Evolutionary conservation across 35 echinoderm and acorn worm genomes (phyloP).

Genomic region (Hemicentrotus pulcherrimus): DNA sequence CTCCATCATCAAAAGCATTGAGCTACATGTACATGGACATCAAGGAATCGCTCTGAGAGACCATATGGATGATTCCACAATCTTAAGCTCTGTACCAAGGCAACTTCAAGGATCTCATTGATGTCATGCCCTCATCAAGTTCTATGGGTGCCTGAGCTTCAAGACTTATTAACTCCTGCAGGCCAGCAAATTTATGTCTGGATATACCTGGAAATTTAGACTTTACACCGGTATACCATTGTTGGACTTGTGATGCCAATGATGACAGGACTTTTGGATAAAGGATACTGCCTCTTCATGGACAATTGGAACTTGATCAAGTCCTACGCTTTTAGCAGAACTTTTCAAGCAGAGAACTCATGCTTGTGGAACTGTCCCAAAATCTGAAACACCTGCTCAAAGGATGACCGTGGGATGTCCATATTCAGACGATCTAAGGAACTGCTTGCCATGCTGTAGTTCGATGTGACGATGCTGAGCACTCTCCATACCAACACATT

Average conservation of each 20-base stretch:
- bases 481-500: neutral
- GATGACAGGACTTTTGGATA: slow-evolving; percentile 23
- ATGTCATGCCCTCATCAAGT: slow-evolving; percentile 51
- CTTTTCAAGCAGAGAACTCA: slow-evolving; percentile 33
- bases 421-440: neutral
- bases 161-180: slow-evolving; percentile 34
- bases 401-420: neutral
- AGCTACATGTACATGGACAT: slow-evolving; percentile 59
- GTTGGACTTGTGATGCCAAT: slow-evolving; percentile 36
- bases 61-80: slow-evolving; percentile 62
- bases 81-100: slow-evolving; percentile 46
- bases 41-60: slow-evolving; percentile 64
- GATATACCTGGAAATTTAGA: slow-evolving; percentile 54
- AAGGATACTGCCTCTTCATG: slow-evolving; percentile 54
- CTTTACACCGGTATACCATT: slow-evolving; percentile 23
- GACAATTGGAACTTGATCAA: slow-evolving; percentile 13
- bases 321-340: slow-evolving; percentile 41
- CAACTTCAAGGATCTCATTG: slow-evolving; percentile 70
- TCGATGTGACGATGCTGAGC: slow-evolving; percentile 50
- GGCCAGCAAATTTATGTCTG: slow-evolving; percentile 45
- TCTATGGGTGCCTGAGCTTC: slow-evolving; percentile 16
- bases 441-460: neutral
- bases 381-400: neutral
- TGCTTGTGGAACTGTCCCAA: slow-evolving; percentile 64
- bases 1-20: slow-evolving; percentile 56